Conservation (phyloP, 2,797 vertebrate species). For the Muscicapa striata region DNA sequence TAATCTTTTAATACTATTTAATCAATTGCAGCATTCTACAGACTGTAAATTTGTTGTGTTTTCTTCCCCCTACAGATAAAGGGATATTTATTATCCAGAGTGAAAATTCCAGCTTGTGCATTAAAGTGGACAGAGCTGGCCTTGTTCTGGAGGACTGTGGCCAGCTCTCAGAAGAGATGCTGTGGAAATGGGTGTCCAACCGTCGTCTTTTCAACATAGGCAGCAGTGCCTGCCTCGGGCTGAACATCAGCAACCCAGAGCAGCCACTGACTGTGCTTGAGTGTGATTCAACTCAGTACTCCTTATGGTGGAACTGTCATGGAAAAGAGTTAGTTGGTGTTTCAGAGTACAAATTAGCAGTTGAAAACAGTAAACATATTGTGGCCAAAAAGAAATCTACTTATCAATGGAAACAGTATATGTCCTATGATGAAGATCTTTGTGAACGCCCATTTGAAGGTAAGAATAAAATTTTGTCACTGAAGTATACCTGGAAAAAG, state of each 20-base stretch:
- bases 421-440: constrained; percentile 80
- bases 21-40: background rate
- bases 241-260: constrained; percentile 77
- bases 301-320: constrained; percentile 86
- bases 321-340: constrained; percentile 79
- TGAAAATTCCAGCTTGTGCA: constrained; percentile 79
- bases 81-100: constrained; percentile 89
- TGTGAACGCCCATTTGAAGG: constrained; percentile 90
- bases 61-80: constrained; percentile 77
- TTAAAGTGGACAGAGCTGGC: constrained; percentile 74
- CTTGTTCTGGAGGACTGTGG: constrained; percentile 84
- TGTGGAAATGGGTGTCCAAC: constrained; percentile 96
- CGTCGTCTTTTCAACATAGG: constrained; percentile 88
- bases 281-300: constrained; percentile 79
- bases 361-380: constrained; percentile 57
- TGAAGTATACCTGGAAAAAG: background rate
- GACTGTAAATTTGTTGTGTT: background rate
- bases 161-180: constrained; percentile 80
- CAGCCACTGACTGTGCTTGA: constrained; percentile 82
- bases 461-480: constrained; percentile 55
- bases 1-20: background rate
- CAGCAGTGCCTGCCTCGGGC: constrained; percentile 85
- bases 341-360: constrained; percentile 79
- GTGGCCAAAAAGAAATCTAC: constrained; percentile 77
- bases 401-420: constrained; percentile 82